Percentiles rank a stretch among this genome's conserved stretches.
Evolutionary conservation across 2,888 invertebrate genomes (phyloP).

Genomic region (Yponomeuta evonymella): DNA sequence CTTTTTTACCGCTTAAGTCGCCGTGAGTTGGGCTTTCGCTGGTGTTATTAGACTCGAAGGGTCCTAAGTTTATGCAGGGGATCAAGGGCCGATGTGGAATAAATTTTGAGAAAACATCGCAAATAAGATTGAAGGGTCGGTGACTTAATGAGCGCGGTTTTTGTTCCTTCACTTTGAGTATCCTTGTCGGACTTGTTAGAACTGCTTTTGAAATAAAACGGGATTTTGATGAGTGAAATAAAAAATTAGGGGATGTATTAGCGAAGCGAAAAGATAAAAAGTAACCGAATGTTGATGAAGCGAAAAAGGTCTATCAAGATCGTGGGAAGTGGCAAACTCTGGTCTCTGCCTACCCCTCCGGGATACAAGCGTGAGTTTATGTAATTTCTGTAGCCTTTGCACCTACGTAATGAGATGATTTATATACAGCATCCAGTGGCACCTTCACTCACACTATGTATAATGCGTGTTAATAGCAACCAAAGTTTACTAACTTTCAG

Average conservation of each 20-base stretch:
- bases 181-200: background rate
- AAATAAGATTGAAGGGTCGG: background rate
- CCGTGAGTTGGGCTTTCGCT: background rate
- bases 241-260: no score
- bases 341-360: no score
- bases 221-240: background rate
- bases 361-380: no score
- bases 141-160: background rate
- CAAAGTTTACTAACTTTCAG: background rate
- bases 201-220: background rate
- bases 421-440: no score
- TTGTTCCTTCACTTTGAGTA: background rate
- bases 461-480: no score
- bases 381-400: no score
- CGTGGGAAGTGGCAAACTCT: no score
- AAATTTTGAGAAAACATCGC: background rate
- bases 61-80: background rate
- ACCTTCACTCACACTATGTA: no score
- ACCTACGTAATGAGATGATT: no score
- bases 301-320: no score
- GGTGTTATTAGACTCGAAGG: background rate
- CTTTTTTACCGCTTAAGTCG: background rate
- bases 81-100: background rate
- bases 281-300: no score
- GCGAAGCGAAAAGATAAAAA: no score